Evolutionary conservation across 2,888 invertebrate genomes (phyloP), one percentile per base, ranked within the genome.

Genomic region (Gortyna flavago): DNA sequence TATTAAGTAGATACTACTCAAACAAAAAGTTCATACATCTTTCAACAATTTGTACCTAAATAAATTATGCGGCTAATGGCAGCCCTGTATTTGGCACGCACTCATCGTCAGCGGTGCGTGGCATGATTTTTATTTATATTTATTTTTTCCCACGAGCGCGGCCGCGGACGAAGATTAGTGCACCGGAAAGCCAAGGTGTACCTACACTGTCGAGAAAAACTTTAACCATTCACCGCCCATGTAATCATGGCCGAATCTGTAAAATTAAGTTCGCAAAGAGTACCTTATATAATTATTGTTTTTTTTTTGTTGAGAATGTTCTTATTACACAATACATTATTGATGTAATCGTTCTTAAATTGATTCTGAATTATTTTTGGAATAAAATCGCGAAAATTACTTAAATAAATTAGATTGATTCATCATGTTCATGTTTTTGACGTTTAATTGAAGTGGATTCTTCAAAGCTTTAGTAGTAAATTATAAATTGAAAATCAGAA

Each of bases 21-120:
- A 38, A 57, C 7, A 29, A 44, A 67, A 54, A 51, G 32, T 13
- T 25, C 25, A 68, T 29, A 41, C 11, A 65, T 51, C 32, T 64
- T 35, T 29, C 13, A 74, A 82, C 51, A 54, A 79, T 70, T 66
- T 57, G 25, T 54, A 29, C 9, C 0, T 65, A 54, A n/a, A 66
- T 65, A 54, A n/a, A 66, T 35, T 61, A 61, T 73, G 44, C 51
- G 65, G 44, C 21, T 75, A 67, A 57, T 71, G 79, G 29, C 54
- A 87, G 61, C 88, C 86, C 87, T 88, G 72, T 29, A 67, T 48
- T 81, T 89, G 86, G 83, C 89, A 86, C 89, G 89, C 90, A 90
- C 89, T 90, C 89, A 87, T 84, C 85, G 81, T 73, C 88, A 89
- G 57, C 88, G 89, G 88, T 90, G 91, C 93, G 91, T 92, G 90